Percentiles rank a stretch among this genome's conserved stretches.
These are phyloP conservation scores for Puntigrus tetrazona DNA, from an alignment of 2,113 vertebrate species.

Conservation along the genomic window DNA sequence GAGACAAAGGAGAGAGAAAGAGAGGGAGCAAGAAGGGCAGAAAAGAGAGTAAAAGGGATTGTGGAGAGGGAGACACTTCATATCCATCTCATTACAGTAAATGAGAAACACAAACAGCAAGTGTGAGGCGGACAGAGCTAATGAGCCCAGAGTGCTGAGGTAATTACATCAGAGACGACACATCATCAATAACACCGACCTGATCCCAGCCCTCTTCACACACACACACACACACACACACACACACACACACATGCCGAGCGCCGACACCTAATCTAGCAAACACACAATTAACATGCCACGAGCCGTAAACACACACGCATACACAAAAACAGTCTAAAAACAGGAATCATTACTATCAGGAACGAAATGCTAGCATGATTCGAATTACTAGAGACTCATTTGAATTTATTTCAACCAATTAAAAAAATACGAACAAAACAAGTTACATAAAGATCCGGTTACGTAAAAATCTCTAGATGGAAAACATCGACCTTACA, in stretches of 20 bases:
- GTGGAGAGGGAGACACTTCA: constrained; percentile 54
- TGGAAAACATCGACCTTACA: background rate
- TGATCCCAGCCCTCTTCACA: constrained; percentile 15
- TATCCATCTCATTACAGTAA: constrained; percentile 42
- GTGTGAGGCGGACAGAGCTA: constrained; percentile 33
- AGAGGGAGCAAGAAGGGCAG: background rate
- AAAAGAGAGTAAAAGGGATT: constrained; percentile 44
- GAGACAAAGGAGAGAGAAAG: background rate
- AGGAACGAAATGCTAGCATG: background rate
- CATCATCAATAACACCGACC: constrained; percentile 39
- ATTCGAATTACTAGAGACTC: background rate
- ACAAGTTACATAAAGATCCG: background rate
- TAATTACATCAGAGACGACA: constrained; percentile 51
- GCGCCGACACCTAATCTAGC: background rate
- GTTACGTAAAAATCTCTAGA: background rate
- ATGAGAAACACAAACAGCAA: constrained; percentile 53
- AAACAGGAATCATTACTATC: background rate
- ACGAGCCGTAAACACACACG: constrained; percentile 15
- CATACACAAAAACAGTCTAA: background rate
- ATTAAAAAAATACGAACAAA: background rate
- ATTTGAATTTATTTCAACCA: background rate
- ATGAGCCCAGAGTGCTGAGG: constrained; percentile 47
- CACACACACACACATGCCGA: background rate
- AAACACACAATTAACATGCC: constrained; percentile 23
- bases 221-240: constrained; percentile 23